Evolutionary conservation across 2,888 invertebrate species (phyloP).

Genomic region (Diarsia brunnea): DNA sequence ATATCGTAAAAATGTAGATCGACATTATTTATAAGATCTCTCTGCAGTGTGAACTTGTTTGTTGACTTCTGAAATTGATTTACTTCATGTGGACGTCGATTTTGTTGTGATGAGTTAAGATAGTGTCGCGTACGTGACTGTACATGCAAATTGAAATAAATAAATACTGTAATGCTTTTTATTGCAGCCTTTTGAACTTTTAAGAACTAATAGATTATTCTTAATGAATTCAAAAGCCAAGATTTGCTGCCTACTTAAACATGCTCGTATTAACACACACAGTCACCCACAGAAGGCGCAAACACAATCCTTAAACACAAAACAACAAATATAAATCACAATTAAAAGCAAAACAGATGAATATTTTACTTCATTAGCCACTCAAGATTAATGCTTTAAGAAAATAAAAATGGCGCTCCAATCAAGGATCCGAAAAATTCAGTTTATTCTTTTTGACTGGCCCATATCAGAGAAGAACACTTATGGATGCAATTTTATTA

Average conservation of each 20-base stretch:
- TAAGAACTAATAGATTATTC: neutral
- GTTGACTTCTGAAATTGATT: slow-evolving; percentile 50
- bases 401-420: slow-evolving; percentile 68
- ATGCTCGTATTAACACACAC: slow-evolving; percentile 3
- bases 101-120: slow-evolving; percentile 39
- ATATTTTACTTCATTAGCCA: slow-evolving; percentile 68
- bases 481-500: slow-evolving; percentile 87
- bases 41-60: slow-evolving; percentile 46
- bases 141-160: slow-evolving; percentile 36
- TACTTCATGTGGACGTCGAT: slow-evolving; percentile 34
- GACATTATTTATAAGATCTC: slow-evolving; percentile 61
- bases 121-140: slow-evolving; percentile 17
- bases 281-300: slow-evolving; percentile 55
- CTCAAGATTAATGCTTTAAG: slow-evolving; percentile 63
- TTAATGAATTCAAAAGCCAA: neutral
- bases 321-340: slow-evolving; percentile 72
- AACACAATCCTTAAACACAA: slow-evolving; percentile 59
- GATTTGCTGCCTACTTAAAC: neutral
- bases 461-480: slow-evolving; percentile 70
- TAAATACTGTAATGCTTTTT: slow-evolving; percentile 2
- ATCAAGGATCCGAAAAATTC: slow-evolving; percentile 73
- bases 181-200: neutral
- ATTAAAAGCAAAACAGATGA: slow-evolving; percentile 66
- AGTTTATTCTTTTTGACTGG: slow-evolving; percentile 71
- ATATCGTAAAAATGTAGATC: slow-evolving; percentile 66